Percentiles rank a stretch among this genome's conserved stretches.
These are phyloP conservation scores for Caradrina clavipalpis DNA, from an alignment of 2,888 invertebrate genomes.

Conservation along the genomic window DNA sequence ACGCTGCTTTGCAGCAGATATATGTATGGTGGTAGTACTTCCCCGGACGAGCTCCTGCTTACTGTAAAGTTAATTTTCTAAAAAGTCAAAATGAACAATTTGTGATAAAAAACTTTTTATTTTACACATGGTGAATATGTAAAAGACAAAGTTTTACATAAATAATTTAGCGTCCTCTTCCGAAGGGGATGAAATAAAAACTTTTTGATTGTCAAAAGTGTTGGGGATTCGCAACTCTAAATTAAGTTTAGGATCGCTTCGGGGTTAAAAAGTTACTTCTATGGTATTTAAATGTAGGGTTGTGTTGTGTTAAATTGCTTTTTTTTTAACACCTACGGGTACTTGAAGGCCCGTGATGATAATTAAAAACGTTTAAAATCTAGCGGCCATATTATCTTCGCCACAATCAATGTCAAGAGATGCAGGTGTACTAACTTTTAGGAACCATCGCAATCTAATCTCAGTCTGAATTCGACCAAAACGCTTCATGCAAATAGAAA, in stretches of 20 bases:
- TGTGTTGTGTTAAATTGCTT: not conserved
- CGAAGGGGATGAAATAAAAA: conserved; percentile 34
- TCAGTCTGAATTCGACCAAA: too few species aligned
- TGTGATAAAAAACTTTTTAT: not conserved
- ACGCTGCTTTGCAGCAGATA: too few species aligned
- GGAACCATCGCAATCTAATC: too few species aligned
- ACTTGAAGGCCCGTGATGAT: too few species aligned
- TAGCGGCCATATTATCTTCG: too few species aligned
- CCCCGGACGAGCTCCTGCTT: too few species aligned
- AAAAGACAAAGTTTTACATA: not conserved
- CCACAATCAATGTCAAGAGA: too few species aligned
- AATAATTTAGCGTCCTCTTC: conserved; percentile 1
- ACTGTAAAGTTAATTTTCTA: not conserved
- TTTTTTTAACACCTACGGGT: not conserved
- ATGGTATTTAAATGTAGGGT: conserved; percentile 23
- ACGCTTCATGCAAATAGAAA: too few species aligned
- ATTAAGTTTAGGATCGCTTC: conserved; percentile 26
- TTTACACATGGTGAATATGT: not conserved
- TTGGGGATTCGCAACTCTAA: conserved; percentile 29
- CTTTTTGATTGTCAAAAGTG: conserved; percentile 42
- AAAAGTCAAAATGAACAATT: not conserved
- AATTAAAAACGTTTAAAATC: too few species aligned
- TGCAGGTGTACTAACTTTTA: too few species aligned
- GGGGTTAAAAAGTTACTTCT: conserved; percentile 24
- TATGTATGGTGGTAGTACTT: too few species aligned